Percentiles rank a stretch among this genome's conserved stretches.
Evolutionary conservation across 2,888 invertebrate genomes (phyloP).

Genomic region (Cataglyphis cursor): DNA sequence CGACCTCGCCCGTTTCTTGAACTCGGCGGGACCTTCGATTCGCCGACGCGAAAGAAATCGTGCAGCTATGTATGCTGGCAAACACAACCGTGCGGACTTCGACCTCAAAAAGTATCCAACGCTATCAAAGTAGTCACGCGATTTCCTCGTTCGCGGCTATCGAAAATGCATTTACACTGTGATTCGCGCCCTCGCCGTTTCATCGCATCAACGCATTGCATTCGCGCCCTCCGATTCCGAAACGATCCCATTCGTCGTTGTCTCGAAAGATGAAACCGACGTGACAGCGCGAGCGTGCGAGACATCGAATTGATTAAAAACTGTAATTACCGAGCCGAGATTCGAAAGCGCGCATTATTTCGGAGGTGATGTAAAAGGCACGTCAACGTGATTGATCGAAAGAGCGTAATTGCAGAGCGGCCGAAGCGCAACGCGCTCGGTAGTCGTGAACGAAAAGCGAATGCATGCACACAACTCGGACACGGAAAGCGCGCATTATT

Average conservation of each 20-base stretch:
- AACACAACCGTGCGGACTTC: slow-evolving; percentile 19
- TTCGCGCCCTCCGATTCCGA: slow-evolving; percentile 7
- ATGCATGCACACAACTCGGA: slow-evolving; percentile 17
- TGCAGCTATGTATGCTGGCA: slow-evolving; percentile 2
- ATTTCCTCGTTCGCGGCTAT: slow-evolving; percentile 51
- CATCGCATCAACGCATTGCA: slow-evolving; percentile 11
- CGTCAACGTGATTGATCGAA: slow-evolving; percentile 65
- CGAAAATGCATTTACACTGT: slow-evolving; percentile 53
- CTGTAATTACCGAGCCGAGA: slow-evolving; percentile 47
- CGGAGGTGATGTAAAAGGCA: slow-evolving; percentile 53
- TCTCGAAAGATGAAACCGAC: slow-evolving; percentile 25
- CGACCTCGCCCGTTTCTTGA: slow-evolving; percentile 27
- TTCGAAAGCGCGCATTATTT: slow-evolving; percentile 56
- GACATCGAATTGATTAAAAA: slow-evolving; percentile 54
- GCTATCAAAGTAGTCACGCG: slow-evolving; percentile 51
- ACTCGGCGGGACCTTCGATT: slow-evolving; percentile 33
- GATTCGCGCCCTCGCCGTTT: slow-evolving; percentile 34
- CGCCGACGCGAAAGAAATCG: slow-evolving; percentile 22
- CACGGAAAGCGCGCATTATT: slow-evolving; percentile 50
- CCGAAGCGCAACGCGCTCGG: slow-evolving; percentile 16
- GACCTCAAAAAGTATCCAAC: slow-evolving; percentile 30
- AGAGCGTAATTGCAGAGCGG: slow-evolving; percentile 57
- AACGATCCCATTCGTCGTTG: slow-evolving; percentile 26
- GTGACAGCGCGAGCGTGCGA: slow-evolving; percentile 41
- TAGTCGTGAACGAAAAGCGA: slow-evolving; percentile 25